phyloP scores from a whole-genome alignment of 2,797 vertebrate genomes.

The Acanthiza pusilla region DNA sequence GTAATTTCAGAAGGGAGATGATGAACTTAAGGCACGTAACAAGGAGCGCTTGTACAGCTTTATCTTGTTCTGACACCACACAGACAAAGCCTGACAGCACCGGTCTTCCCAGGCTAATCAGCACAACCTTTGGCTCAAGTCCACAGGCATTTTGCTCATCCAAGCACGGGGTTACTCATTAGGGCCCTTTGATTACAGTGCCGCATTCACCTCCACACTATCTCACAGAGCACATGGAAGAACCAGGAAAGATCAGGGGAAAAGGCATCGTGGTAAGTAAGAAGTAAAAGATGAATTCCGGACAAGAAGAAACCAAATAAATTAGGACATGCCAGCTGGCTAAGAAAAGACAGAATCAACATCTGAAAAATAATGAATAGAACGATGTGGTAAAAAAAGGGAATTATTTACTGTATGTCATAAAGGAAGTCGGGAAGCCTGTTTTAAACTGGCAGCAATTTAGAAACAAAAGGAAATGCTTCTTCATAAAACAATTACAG shows the following conservation, averaged over 20 bases:
- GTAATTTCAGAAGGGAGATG: neutral
- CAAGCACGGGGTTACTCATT: neutral
- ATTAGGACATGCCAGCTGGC: neutral
- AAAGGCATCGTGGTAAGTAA: neutral
- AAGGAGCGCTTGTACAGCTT: neutral
- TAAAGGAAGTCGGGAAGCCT: neutral
- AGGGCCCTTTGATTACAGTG: neutral
- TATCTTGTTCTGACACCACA: neutral
- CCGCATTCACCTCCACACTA: neutral
- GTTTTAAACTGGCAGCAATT: neutral
- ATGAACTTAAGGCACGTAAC: neutral
- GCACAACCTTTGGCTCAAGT: neutral
- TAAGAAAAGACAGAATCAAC: neutral
- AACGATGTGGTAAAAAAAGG: neutral
- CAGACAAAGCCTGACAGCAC: neutral
- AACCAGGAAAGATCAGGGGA: neutral
- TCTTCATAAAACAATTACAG: neutral
- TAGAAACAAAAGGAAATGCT: neutral
- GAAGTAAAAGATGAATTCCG: neutral
- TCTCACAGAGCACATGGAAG: neutral
- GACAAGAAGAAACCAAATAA: neutral
- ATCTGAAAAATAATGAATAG: conserved; percentile 9
- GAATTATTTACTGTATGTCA: neutral
- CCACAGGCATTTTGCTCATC: neutral
- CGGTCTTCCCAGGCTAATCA: neutral